These are phyloP conservation scores for Eulemur mongoz DNA, from an alignment of 2,797 vertebrate genomes.

Conservation along the genomic window DNA sequence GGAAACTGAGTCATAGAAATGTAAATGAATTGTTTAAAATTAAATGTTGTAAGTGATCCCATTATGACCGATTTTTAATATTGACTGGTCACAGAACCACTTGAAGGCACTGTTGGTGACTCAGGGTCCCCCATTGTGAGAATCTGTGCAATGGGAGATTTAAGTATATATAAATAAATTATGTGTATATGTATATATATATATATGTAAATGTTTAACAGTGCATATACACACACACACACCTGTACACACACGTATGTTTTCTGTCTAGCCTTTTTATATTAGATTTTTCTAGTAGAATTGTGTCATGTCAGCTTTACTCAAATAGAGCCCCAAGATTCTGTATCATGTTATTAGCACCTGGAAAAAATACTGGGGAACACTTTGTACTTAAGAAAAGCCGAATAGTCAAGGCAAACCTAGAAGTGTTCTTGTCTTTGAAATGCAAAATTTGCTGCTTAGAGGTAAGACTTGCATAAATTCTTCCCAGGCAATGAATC, in stretches of 20 bases:
- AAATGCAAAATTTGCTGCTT: not conserved
- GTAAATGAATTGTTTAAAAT: not conserved
- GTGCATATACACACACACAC: accelerated
- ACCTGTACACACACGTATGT: not conserved
- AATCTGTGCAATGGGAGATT: not conserved
- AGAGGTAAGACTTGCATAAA: not conserved
- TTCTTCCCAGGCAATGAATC: not conserved
- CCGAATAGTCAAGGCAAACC: not conserved
- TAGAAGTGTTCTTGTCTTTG: not conserved
- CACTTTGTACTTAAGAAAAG: not conserved
- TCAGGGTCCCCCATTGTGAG: not conserved
- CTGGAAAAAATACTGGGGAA: not conserved
- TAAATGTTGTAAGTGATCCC: not conserved
- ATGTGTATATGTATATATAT: not conserved
- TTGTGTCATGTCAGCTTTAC: not conserved
- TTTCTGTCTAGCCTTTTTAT: not conserved
- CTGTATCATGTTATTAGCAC: not conserved
- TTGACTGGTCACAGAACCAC: not conserved
- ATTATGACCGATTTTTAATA: not conserved
- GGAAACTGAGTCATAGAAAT: not conserved
- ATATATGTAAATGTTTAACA: not conserved
- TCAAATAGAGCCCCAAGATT: not conserved
- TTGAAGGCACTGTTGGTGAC: not conserved
- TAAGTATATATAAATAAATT: not conserved
- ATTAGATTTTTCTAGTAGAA: not conserved